Conservation (phyloP, 2,888 invertebrate genomes). For the Malachius bipustulatus region DNA sequence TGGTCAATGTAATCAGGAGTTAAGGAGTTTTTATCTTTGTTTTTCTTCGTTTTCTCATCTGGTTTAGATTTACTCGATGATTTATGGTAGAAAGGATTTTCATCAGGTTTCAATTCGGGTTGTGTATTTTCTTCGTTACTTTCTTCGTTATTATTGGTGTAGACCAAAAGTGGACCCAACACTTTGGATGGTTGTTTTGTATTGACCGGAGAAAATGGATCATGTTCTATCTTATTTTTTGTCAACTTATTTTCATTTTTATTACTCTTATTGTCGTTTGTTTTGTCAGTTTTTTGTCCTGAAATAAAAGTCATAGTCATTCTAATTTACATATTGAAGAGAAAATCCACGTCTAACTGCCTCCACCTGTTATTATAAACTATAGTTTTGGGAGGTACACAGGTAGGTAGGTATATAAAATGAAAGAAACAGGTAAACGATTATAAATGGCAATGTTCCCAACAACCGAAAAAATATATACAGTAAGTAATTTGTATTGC, state of each 20-base stretch:
- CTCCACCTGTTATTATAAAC: no score
- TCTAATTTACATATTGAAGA: conserved; percentile 14
- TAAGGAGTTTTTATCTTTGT: conserved; percentile 37
- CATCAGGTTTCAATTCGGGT: conserved; percentile 16
- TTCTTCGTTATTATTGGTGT: conserved; percentile 26
- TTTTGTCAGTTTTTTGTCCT: conserved; percentile 22
- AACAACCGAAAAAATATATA: no score
- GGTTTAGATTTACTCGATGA: conserved; percentile 12
- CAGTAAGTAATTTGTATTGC: no score
- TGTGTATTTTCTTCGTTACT: conserved; percentile 9
- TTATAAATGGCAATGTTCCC: no score
- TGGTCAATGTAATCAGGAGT: conserved; percentile 32
- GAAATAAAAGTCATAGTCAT: conserved; percentile 24
- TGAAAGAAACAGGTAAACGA: no score
- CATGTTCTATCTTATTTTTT: no score
- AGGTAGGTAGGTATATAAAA: no score
- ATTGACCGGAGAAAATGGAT: conserved; percentile 16
- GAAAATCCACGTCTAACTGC: no score
- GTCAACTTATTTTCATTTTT: conserved; percentile 20
- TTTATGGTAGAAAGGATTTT: conserved; percentile 26
- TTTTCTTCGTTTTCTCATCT: conserved; percentile 9
- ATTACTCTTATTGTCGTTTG: conserved; percentile 21
- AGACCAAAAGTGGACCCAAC: conserved; percentile 32
- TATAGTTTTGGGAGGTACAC: no score
- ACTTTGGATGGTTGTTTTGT: conserved; percentile 27